Evolutionary conservation across 2,888 invertebrate genomes (phyloP), one percentile per base, ranked within the genome.

Genomic region (Dioctria rufipes): DNA sequence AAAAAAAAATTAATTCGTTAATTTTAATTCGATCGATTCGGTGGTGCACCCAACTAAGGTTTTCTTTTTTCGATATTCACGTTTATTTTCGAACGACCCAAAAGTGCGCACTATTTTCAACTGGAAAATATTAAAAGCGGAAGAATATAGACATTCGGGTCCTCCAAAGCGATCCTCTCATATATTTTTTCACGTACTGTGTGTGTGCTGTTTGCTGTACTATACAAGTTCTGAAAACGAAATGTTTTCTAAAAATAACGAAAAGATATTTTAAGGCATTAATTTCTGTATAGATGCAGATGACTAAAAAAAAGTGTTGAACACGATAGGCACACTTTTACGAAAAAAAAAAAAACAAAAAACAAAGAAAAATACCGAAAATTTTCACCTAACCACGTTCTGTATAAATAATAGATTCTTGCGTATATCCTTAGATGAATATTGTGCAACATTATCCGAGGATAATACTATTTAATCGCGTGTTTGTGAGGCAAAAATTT

Each of bases 191-290:
- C 25, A 25, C 25, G 58, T 73, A 51, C 58, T 25, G 60, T 73
- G 60, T 73, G 73, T 73, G 73, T 73, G 77, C 63, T 49, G 77
- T 2, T n/a, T 25, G 25, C 25, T 25, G 25, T 25, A 25, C 25
- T 25, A 25, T 49, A 46, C 37, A 63, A 77, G 77, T 46, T 75
- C 63, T 25, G 25, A 63, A 77, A 49, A 63, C 61, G 78, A 78
- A 78, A 78, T 66, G 66, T 66, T 78, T 78, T 78, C 78, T 78
- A 78, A 78, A 78, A 78, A 78, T 78, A 78, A 78, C 78, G 66
- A 54, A 66, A 65, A 78, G 78, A 78, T 78, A 78, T 78, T 78
- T 78, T 78, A 66, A 78, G 66, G 78, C 78, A 66, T 54, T 78
- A 78, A 78, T 78, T 78, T 78, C 66, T 66, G 66, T 78, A 65